Base-by-base conservation (phyloP, 2,888 invertebrate species). In the Coleophora flavipennella region DNA sequence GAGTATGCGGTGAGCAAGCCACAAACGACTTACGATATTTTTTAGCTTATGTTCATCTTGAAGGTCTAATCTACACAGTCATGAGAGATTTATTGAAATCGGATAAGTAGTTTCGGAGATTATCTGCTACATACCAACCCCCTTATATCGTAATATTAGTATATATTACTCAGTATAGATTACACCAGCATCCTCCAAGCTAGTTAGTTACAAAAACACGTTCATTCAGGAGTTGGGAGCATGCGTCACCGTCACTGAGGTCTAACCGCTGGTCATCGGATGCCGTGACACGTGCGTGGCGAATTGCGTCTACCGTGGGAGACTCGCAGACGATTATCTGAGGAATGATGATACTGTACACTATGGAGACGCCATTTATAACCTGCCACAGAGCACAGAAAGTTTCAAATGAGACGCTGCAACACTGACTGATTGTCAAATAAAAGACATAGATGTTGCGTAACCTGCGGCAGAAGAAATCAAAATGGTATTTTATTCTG, bases 271-370 rank as follows among this genome's bases (percentile, higher is more conserved):
- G 70, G 65, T 67, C 75, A 81, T 83, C 80, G 70, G 71, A 79
- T 81, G 78, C 77, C 62, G 66, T 65, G 67, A 70, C 81, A 81
- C 81, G 83, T 79, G 80, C 79, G 76, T 73, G 68, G 73, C 78
- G 63, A 79, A 83, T 81, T 61, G 68, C 65, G 62, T 72, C 77
- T 71, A 78, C 79, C 81, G 83, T 83, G 83, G 80, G 81, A 83
- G 78, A 80, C 52, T 43, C 47, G 10, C 43, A 53, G 53, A 54
- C 56, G 20, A 20, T 20, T 6, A 20, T 57, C 49, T 52, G 48
- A 55, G 32, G 35, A 51, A 51, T 50, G 49, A 31, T 31, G 36
- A 38, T 42, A 10, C 25, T 43, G 33, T 29, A 43, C 35, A 32
- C 32, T 35, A 13, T 29, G 20, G 12, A 36, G 11, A 33, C 29